A percentile compares a stretch with the other conserved stretches of the same genome.
These are phyloP conservation scores for Oncorhynchus nerka DNA, from an alignment of 2,113 vertebrate species.

Conservation along the genomic window DNA sequence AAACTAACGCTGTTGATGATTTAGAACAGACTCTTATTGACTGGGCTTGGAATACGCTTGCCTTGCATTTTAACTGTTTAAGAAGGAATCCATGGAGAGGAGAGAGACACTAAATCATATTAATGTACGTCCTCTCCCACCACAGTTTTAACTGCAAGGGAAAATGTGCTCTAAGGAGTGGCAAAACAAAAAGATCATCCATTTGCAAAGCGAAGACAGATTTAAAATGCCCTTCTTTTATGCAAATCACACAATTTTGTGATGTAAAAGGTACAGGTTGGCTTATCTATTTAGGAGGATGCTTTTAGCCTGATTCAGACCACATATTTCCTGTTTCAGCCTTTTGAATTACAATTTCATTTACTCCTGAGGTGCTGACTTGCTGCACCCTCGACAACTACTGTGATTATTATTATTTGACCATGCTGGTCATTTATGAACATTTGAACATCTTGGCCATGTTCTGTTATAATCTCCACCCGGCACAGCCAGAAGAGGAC, in stretches of 20 bases:
- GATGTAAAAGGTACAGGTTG: constrained; percentile 43
- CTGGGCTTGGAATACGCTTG: constrained; percentile 11
- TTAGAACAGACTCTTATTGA: constrained; percentile 31
- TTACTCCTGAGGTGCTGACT: too few species aligned
- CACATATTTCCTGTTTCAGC: constrained; percentile 30
- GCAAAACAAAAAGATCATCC: constrained; percentile 12
- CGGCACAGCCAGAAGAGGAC: too few species aligned
- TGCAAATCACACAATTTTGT: constrained; percentile 56
- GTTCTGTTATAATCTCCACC: too few species aligned
- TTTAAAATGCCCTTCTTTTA: constrained; percentile 20
- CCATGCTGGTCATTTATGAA: too few species aligned
- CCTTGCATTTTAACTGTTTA: constrained; percentile 22
- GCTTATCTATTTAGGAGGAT: constrained; percentile 49
- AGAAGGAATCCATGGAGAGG: constrained; percentile 16
- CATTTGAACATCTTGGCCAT: too few species aligned
- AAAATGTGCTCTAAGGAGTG: not conserved
- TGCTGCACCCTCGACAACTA: too few species aligned
- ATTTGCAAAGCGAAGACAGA: not conserved
- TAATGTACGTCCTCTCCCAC: constrained; percentile 15
- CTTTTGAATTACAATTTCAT: constrained; percentile 65
- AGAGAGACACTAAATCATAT: constrained; percentile 32
- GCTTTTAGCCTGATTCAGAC: constrained; percentile 39
- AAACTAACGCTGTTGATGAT: constrained; percentile 22
- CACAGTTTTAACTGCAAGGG: constrained; percentile 10
- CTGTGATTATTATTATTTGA: too few species aligned